Evolutionary conservation across 2,888 invertebrate genomes (phyloP).

Genomic region (Carcina quercana): DNA sequence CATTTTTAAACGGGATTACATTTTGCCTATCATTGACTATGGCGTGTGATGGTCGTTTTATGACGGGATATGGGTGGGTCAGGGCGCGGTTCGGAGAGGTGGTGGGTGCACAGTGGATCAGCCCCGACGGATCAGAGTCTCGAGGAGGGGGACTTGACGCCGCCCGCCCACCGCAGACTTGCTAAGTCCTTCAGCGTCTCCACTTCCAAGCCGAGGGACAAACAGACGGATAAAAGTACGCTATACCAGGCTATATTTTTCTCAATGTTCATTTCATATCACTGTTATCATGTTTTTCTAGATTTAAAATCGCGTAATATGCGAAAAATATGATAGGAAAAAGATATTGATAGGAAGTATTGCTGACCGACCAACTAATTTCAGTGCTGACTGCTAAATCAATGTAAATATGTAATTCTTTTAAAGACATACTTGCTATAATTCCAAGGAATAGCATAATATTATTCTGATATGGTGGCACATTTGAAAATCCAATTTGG

Average conservation of each 20-base stretch:
- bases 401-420: too few relatives aligned
- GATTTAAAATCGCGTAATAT: too few relatives aligned
- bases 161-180: conserved; percentile 89
- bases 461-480: too few relatives aligned
- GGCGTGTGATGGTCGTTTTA: not conserved
- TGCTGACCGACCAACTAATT: too few relatives aligned
- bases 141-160: conserved; percentile 81
- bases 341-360: too few relatives aligned
- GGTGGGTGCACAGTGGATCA: conserved; percentile 36
- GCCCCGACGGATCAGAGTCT: conserved; percentile 32
- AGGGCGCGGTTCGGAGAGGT: conserved; percentile 43
- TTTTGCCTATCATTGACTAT: too few relatives aligned
- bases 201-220: conserved; percentile 69
- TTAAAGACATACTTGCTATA: too few relatives aligned
- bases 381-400: too few relatives aligned
- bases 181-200: conserved; percentile 95
- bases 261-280: not conserved
- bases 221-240: conserved; percentile 48
- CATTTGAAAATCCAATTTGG: too few relatives aligned
- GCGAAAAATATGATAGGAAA: too few relatives aligned
- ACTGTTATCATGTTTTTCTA: conserved; percentile 3
- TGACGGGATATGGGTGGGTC: conserved; percentile 6
- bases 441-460: too few relatives aligned
- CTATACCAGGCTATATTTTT: not conserved
- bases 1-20: too few relatives aligned